A percentile compares a stretch with the other conserved stretches of the same genome.
phyloP scores from a whole-genome alignment of 2,113 vertebrate genomes.

The Clarias batrachus region DNA sequence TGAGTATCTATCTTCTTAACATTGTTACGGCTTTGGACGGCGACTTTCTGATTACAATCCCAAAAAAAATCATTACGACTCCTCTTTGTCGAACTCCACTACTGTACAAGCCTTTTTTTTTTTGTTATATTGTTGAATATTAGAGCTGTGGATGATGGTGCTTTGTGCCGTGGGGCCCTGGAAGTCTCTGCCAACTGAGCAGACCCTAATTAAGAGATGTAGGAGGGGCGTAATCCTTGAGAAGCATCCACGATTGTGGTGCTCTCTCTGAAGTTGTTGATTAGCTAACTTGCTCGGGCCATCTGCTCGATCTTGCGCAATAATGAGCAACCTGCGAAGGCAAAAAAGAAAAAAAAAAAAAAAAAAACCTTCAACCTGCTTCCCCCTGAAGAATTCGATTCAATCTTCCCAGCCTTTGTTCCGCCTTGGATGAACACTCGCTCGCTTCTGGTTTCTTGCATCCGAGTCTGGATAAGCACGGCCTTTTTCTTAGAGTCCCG shows the following conservation, averaged over 20 bases:
- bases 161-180: conserved; percentile 26
- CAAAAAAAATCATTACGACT: neutral
- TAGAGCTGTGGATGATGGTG: neutral
- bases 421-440: neutral
- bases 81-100: no score
- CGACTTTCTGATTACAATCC: neutral
- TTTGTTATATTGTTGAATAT: neutral
- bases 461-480: neutral
- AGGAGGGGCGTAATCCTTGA: conserved; percentile 49
- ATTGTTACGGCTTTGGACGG: neutral
- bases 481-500: neutral
- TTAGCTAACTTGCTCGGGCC: conserved; percentile 49
- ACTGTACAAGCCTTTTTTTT: neutral
- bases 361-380: conserved; percentile 14
- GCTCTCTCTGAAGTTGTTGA: conserved; percentile 50
- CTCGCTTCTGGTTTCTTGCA: neutral
- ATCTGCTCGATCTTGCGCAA: conserved; percentile 42
- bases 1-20: conserved; percentile 60
- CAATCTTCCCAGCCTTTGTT: conserved; percentile 9
- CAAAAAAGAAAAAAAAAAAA: neutral
- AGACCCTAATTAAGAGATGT: conserved; percentile 53
- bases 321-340: conserved; percentile 39
- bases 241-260: conserved; percentile 36
- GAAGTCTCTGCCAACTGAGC: conserved; percentile 43
- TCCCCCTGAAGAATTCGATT: neutral